A percentile compares a stretch with the other conserved stretches of the same genome.
Conservation (phyloP, 2,113 vertebrate species). For the Pheucticus melanocephalus region DNA sequence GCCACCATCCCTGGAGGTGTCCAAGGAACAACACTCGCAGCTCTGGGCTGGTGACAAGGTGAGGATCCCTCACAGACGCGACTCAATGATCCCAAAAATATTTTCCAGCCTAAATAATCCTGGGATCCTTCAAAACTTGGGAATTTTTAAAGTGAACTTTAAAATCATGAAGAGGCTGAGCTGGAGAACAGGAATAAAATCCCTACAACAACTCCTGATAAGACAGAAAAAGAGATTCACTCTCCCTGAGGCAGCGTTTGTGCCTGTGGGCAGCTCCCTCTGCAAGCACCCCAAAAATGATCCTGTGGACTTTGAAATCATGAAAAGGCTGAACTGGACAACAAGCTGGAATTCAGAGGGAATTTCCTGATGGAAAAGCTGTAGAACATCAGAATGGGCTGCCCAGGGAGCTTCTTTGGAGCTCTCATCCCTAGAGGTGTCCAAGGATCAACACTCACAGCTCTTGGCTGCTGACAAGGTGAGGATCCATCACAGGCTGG, state of each 20-base stretch:
- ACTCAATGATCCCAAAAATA: not conserved
- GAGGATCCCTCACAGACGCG: fast-evolving
- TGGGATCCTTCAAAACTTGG: too few species aligned
- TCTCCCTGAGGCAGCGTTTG: not conserved
- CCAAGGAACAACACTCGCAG: not conserved
- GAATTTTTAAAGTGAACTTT: not conserved
- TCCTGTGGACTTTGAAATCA: not conserved
- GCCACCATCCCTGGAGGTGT: too few species aligned
- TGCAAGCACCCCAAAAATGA: not conserved
- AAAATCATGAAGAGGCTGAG: not conserved
- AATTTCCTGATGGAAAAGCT: too few species aligned
- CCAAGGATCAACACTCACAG: too few species aligned
- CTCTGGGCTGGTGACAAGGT: not conserved
- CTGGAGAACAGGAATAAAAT: not conserved
- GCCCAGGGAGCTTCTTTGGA: too few species aligned
- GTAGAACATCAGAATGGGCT: too few species aligned
- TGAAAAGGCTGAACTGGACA: too few species aligned
- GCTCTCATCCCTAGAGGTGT: too few species aligned
- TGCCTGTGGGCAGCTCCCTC: not conserved
- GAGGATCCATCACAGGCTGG: too few species aligned
- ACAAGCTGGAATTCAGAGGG: too few species aligned
- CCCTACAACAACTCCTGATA: not conserved
- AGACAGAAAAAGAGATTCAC: not conserved
- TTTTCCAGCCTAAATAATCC: not conserved
- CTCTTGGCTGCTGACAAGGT: too few species aligned